These are phyloP conservation scores for Dicerorhinus sumatrensis DNA, from an alignment of 2,113 vertebrate species.

Conservation along the genomic window DNA sequence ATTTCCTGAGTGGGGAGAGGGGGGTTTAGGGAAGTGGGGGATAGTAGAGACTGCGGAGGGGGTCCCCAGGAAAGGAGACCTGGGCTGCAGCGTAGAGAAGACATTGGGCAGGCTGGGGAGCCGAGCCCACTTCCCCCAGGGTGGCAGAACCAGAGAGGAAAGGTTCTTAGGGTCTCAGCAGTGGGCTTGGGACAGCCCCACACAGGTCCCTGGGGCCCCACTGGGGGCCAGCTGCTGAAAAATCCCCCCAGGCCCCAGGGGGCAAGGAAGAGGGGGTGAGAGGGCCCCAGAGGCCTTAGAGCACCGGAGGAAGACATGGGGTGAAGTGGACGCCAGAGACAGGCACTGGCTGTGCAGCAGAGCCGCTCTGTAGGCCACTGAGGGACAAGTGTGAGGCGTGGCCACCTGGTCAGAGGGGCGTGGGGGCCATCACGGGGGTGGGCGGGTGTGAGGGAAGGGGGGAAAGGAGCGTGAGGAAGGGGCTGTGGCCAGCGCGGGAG, in stretches of 20 bases:
- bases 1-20: background rate
- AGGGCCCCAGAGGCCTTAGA: background rate
- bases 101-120: background rate
- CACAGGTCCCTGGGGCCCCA: background rate
- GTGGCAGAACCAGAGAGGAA: background rate
- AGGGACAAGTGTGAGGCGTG: background rate
- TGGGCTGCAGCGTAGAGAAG: background rate
- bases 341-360: accelerated
- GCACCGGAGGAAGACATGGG: too few species aligned
- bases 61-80: background rate
- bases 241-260: background rate
- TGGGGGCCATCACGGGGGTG: accelerated
- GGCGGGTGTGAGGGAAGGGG: background rate
- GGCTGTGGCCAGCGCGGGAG: background rate
- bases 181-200: background rate
- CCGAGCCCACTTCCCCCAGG: too few species aligned
- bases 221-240: background rate
- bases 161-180: background rate
- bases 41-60: background rate
- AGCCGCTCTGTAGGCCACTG: accelerated
- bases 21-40: background rate
- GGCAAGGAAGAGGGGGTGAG: too few species aligned
- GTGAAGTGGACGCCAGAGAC: accelerated
- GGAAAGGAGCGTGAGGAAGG: background rate
- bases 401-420: background rate